Base-by-base conservation (phyloP, 2,113 vertebrate species). In the Lagopus muta region DNA sequence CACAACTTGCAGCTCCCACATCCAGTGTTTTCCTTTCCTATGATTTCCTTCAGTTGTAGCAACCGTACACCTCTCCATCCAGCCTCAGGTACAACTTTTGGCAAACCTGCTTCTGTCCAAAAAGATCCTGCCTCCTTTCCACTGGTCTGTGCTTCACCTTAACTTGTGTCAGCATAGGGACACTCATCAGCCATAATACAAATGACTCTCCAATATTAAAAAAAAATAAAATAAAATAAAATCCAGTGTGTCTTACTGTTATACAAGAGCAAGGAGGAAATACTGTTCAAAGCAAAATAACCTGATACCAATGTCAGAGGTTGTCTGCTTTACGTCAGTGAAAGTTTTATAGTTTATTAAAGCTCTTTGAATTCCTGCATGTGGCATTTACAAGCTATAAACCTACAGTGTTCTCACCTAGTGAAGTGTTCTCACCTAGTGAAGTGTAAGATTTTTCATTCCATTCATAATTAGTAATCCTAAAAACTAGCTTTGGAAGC, bases 401-500 rank as follows among this genome's bases (percentile, higher is more conserved):
- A 57, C 47, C 45, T 43, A 30, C 87, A 80, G 85, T 74, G 36
- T 20, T 47, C 16, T 72, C n/a, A 25, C 30, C 42, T 93, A 89
- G 75, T 43, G 75, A 86, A 80, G 85, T 74, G 36, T 20, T 47
- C 16, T 72, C n/a, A 25, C 30, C 42, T 93, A 89, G 75, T 43
- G 45, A 82, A 85, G 88, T 77, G 74, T 83, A 83, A 94, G 64
- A 38, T 24, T 92, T 76, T 89, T 92, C 54, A 57, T 61, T 81
- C 55, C 85, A 21, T 67, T 79, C 6, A 1, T 48, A 87, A 36
- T 48, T 52, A 86, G 48, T 82, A 79, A 52, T 78, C 80, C 85
- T 77, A 93, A 58, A 92, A 92, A 91, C 89, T 90, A 93, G 70
- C 40, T 92, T 88, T 67, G 48, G 43, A 77, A 65, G 93, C 75